Conservation (phyloP, 2,888 invertebrate species). For the Bimastos eiseni region DNA sequence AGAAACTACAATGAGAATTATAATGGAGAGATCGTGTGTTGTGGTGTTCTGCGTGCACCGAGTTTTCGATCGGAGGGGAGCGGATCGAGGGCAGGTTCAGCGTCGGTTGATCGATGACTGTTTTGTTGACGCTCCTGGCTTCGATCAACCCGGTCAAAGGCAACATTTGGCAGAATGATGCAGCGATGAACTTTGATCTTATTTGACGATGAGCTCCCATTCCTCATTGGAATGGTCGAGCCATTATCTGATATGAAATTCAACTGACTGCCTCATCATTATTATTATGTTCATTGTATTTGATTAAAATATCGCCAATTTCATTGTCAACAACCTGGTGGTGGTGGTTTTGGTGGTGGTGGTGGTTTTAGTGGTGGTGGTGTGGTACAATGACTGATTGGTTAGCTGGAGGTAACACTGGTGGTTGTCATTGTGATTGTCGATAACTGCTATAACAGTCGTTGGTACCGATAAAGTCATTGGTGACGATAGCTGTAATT, state of each 20-base stretch:
- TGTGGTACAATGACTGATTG: background rate
- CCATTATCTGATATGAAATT: slow-evolving; percentile 26
- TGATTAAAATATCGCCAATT: no score
- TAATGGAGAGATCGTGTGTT: background rate
- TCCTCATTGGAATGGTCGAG: background rate
- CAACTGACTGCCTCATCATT: slow-evolving; percentile 28
- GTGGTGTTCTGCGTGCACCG: background rate
- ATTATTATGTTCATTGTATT: no score
- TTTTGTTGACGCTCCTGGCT: background rate
- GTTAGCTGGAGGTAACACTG: background rate
- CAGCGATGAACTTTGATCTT: slow-evolving; percentile 34
- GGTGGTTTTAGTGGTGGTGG: no score
- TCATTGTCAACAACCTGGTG: no score
- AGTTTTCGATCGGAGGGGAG: background rate
- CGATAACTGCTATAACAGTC: background rate
- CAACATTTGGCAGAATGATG: slow-evolving; percentile 29
- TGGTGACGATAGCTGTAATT: no score
- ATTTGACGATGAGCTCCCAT: slow-evolving; percentile 24
- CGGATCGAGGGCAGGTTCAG: no score
- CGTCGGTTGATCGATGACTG: background rate
- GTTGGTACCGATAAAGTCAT: no score
- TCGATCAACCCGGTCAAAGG: no score
- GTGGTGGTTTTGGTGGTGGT: no score
- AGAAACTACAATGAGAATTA: background rate
- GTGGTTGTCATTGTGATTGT: no score